phyloP scores from a whole-genome alignment of 2,888 invertebrate species.

The Pachliopta kotzebuea region DNA sequence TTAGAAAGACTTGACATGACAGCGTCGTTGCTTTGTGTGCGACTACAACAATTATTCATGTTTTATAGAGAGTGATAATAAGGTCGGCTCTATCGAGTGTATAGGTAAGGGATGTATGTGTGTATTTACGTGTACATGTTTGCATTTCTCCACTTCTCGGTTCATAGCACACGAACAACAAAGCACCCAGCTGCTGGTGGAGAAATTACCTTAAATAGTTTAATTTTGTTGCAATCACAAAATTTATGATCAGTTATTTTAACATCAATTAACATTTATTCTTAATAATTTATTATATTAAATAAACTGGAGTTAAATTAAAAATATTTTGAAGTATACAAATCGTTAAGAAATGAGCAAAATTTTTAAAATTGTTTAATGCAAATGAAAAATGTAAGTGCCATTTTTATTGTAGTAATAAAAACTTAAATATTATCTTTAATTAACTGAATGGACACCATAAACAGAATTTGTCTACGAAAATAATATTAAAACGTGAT shows the following conservation, averaged over 20 bases:
- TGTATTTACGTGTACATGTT: constrained; percentile 1
- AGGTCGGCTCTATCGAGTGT: constrained; percentile 10
- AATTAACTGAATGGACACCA: too few relatives aligned
- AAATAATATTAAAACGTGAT: too few relatives aligned
- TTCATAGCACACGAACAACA: constrained; percentile 12
- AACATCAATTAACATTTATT: too few relatives aligned
- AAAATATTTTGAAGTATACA: too few relatives aligned
- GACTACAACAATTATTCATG: constrained; percentile 13
- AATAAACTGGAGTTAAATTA: too few relatives aligned
- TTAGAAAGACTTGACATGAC: constrained; percentile 14
- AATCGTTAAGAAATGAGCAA: too few relatives aligned
- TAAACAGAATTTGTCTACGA: too few relatives aligned
- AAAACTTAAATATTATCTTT: too few relatives aligned
- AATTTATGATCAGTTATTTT: neutral
- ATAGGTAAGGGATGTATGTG: neutral
- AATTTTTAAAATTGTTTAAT: too few relatives aligned
- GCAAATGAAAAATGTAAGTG: too few relatives aligned
- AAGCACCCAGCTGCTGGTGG: neutral
- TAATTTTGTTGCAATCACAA: neutral
- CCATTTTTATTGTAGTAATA: too few relatives aligned
- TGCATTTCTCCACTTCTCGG: constrained; percentile 11
- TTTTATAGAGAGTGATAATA: constrained; percentile 21
- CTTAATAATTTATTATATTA: too few relatives aligned
- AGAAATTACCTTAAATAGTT: constrained; percentile 3
- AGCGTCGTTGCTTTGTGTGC: neutral